Evolutionary conservation across 1,140 invertebrate genomes (phyloP).

Genomic region (Dolichoris vasculosae): DNA sequence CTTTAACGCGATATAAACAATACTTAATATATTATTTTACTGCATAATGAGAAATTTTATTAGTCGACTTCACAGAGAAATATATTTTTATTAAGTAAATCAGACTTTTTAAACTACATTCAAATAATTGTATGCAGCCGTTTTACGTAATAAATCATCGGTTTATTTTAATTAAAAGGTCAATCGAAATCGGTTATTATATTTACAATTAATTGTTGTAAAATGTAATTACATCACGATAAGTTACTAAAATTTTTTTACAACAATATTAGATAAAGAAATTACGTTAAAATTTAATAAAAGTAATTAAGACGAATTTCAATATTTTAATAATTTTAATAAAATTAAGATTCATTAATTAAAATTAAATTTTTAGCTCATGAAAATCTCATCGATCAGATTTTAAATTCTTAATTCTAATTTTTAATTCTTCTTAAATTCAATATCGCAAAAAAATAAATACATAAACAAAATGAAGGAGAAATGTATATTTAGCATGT

Average conservation of each 20-base stretch:
- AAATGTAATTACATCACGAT: neutral
- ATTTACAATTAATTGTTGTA: conserved; percentile 5
- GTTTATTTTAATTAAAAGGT: neutral
- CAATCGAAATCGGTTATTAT: neutral
- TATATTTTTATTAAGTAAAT: conserved; percentile 29
- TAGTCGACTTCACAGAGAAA: neutral
- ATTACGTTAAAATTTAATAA: neutral
- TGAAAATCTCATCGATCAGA: neutral
- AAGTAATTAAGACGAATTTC: too few relatives aligned
- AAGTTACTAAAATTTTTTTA: neutral
- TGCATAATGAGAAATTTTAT: neutral
- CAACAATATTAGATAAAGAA: neutral
- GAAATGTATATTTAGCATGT: too few relatives aligned
- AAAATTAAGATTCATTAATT: too few relatives aligned
- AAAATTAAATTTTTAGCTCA: neutral
- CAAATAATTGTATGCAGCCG: neutral
- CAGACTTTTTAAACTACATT: neutral
- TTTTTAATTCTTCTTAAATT: neutral
- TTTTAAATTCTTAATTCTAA: neutral
- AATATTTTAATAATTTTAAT: too few relatives aligned
- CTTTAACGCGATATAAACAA: conserved; percentile 14
- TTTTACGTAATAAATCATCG: neutral
- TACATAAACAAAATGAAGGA: neutral
- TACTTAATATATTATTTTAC: conserved; percentile 12
- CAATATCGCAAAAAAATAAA: neutral